Evolutionary conservation across 2,888 invertebrate species (phyloP), one percentile per base, ranked within the genome.

Genomic region (Diarsia mendica): DNA sequence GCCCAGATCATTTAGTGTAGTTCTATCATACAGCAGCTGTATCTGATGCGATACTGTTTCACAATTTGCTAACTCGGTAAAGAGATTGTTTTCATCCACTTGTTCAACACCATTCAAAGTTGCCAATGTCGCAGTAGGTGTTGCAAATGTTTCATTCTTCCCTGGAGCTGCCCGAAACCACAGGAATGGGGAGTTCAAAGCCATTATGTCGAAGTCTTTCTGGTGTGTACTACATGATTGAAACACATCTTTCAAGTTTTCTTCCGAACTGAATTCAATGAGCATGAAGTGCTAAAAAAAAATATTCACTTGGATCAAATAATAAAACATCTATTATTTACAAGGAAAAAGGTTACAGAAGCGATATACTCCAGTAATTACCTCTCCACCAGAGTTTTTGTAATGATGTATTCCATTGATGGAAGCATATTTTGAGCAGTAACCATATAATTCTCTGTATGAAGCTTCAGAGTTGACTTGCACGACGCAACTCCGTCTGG

Each of bases 401-500:
- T 98, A 98, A 91, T 98, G 98, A 88, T 97, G 97, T 89, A 98
- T 97, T 74, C 96, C 96, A 81, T 97, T 95, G 67, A 98, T 95
- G 11, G 90, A 92, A 13, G 98, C 98, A 93, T 97, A 97, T 85
- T 97, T 94, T 46, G 96, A 97, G 92, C 98, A 98, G 90, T 98
- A 98, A 6, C 97, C 94, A 90, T 97, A 96, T 71, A 98, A 94
- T 92, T 98, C 98, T 66, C 92, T 92, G 88, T 97, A 97, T 0
- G 98, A 98, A 67, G 97, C 97, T 72, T 97, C 97, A 0, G 98
- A 98, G 88, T 97, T 97, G 2, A 98, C 98, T 95, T 98, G 98
- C 9, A 98, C 97, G 51, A 98, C 93, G 73, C 98, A 95, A 93
- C 98, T 98, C 78, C 97, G 96, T 69, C 93, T 94, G 0, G 98